Evolutionary conservation across 2,113 vertebrate genomes (phyloP), one percentile per base, ranked within the genome.

Genomic region (Phaethornis superciliosus): DNA sequence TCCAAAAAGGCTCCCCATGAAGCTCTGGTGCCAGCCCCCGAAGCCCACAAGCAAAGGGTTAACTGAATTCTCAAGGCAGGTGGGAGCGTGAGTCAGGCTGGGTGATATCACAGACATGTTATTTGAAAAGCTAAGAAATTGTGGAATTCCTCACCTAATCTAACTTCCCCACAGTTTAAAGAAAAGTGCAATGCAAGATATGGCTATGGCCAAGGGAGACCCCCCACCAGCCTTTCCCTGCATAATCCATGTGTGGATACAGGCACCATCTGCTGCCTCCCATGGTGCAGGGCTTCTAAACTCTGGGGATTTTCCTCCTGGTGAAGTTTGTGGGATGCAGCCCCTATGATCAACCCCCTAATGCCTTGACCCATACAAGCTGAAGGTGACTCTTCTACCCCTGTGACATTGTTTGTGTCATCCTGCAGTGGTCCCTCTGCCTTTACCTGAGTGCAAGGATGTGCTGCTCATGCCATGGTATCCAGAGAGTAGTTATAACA

Each of bases 71-170:
- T 62, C 86, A 28, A 92, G 72, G 79, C 91, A 96, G 91, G 97
- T 97, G 93, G 94, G 95, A 96, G 94, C 54, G 12, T 7, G 1
- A 81, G 54, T 72, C 90, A 86, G 93, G 12, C 71, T 20, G 78
- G 63, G 85, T 81, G 94, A 96, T 95, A 97, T 96, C 81, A 0
- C 81, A 92, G 96, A 94, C 94, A 96, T 91, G 93, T 95, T 97
- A 97, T 97, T 96, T 97, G 95, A 96, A 97, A 97, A 97, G 94
- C 86, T 82, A 89, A 95, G 96, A 94, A 96, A 96, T 90, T 86
- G 91, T 95, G 96, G 94, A 96, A 97, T 97, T 97, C 97, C 96
- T 97, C 95, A 96, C 96, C 90, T 97, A 97, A 97, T 97, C 94
- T 95, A 97, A 95, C 95, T 96, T 96, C 94, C 93, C 91, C 93